Evolutionary conservation across 2,113 vertebrate genomes (phyloP), one percentile per base, ranked within the genome.

Genomic region (Planiliza haematocheilus): DNA sequence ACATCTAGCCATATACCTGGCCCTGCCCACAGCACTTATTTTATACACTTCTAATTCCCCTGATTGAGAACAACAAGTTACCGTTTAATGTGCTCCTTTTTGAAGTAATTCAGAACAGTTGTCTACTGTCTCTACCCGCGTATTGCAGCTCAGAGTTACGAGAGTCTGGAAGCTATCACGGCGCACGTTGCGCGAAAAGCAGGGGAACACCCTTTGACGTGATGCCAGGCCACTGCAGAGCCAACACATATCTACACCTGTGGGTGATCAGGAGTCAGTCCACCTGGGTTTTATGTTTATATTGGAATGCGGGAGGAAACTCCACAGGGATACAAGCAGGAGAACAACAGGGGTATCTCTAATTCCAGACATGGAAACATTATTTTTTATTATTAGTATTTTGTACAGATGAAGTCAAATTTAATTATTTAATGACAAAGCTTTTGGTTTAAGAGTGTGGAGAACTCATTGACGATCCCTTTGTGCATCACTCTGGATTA

Each of bases 221-320:
- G 14, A 9, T 12, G 38, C 58, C 75, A 69, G 30, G 39, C 36
- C 13, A 18, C 38, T 7, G 48, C 36, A 59, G n/a, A 58, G 16
- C 43, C 8, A 46, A 64, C 50, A 37, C 24, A 59, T 43, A 71
- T 39, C 43, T 38, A 71, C 70, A 78, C 74, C 77, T 69, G 55
- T 48, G 11, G 42, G 48, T 4, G 67, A 61, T 39, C 45, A 45
- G 39, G 24, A 45, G 71, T 21, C 5, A 18, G 38, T 77, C 63
- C 68, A 74, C 46, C 55, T 77, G 45, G 53, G 69, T 66, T 30
- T 9, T 36, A 48, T 16, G 57, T 45, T 17, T 42, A 5, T 30
- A 2, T 12, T 58, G 68, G 65, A 66, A 80, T 68, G 65, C 45
- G 38, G 38, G 51, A 52, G 17, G 46, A 79, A 71, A 21, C 17